Percentiles rank a stretch among this genome's conserved stretches.
These are phyloP conservation scores for Helicolenus hilgendorfi DNA, from an alignment of 2,797 vertebrate species.

Conservation along the genomic window DNA sequence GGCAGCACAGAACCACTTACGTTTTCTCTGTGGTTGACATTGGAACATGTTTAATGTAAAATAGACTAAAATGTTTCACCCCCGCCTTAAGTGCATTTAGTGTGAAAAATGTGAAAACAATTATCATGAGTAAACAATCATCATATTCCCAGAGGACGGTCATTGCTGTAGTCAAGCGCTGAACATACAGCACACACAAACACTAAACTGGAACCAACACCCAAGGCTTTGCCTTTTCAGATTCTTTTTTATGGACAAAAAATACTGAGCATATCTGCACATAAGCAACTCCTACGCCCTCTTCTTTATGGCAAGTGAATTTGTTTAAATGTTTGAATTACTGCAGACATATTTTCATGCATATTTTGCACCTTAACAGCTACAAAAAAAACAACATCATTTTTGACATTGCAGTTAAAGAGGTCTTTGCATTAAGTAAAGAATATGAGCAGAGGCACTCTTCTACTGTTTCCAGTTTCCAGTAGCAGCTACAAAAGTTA, in stretches of 20 bases:
- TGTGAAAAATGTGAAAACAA: constrained; percentile 44
- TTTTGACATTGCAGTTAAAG: not conserved
- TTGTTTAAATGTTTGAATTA: not conserved
- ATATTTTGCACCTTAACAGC: not conserved
- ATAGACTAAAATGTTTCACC: constrained; percentile 17
- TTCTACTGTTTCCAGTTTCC: not conserved
- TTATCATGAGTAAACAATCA: constrained; percentile 47
- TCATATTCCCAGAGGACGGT: constrained; percentile 50
- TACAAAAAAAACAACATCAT: not conserved
- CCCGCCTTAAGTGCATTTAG: not conserved
- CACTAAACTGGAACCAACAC: constrained; percentile 24
- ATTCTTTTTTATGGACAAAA: not conserved
- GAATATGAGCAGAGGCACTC: not conserved
- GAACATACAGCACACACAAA: constrained; percentile 29
- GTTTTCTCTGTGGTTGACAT: not conserved
- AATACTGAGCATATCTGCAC: not conserved
- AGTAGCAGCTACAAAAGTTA: not conserved
- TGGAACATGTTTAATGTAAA: not conserved
- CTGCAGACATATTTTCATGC: not conserved
- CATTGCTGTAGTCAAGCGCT: constrained; percentile 19
- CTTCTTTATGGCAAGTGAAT: not conserved
- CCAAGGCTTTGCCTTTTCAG: not conserved
- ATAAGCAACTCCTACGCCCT: not conserved
- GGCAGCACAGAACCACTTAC: not conserved
- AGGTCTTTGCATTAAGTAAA: not conserved